phyloP scores from a whole-genome alignment of 2,888 invertebrate species.

The Nomada fabriciana region DNA sequence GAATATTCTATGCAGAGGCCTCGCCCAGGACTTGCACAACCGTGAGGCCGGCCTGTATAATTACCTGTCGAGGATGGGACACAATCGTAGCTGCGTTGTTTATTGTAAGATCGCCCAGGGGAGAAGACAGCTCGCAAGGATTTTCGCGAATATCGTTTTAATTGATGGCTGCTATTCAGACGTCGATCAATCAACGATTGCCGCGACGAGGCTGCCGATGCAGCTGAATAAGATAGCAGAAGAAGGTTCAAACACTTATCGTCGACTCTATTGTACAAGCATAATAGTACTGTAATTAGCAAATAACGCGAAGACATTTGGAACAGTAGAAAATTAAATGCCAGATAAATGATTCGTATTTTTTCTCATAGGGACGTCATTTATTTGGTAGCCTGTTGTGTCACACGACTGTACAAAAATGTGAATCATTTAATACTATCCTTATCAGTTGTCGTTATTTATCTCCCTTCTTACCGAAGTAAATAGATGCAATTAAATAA shows the following conservation, averaged over 20 bases:
- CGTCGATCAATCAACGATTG: slow-evolving; percentile 20
- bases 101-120: not conserved
- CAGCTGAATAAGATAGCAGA: slow-evolving; percentile 1
- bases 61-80: slow-evolving; percentile 69
- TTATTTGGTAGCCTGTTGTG: too few species aligned
- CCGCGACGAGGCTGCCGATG: slow-evolving; percentile 2
- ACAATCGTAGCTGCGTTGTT: slow-evolving; percentile 30
- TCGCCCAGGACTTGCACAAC: slow-evolving; percentile 75
- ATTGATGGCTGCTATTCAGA: slow-evolving; percentile 33
- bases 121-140: slow-evolving; percentile 4
- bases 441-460: too few species aligned
- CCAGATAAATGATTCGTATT: too few species aligned
- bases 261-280: not conserved
- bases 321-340: too few species aligned
- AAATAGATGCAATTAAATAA: too few species aligned
- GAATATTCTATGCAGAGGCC: slow-evolving; percentile 74
- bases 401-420: too few species aligned
- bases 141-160: slow-evolving; percentile 26
- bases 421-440: too few species aligned
- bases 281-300: not conserved
- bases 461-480: too few species aligned
- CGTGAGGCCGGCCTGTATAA: slow-evolving; percentile 58
- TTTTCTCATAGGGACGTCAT: too few species aligned
- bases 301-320: not conserved
- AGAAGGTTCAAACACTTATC: not conserved